Evolutionary conservation across 2,797 vertebrate species (phyloP).

Genomic region (Varecia variegata): DNA sequence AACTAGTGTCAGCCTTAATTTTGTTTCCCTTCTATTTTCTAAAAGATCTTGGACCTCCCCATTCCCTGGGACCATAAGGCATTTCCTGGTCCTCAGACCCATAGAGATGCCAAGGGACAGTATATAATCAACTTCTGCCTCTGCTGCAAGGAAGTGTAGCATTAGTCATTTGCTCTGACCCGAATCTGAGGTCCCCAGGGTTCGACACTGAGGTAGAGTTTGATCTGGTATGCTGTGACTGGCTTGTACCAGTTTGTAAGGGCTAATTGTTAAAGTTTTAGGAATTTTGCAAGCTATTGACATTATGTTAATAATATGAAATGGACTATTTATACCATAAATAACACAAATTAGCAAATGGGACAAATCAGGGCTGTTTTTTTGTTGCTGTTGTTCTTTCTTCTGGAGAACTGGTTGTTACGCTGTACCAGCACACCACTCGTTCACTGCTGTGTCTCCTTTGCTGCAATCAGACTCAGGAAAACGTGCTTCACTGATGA

Average conservation of each 20-base stretch:
- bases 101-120: neutral
- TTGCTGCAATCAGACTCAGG: neutral
- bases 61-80: neutral
- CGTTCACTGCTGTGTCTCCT: neutral
- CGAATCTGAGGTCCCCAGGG: neutral
- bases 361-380: neutral
- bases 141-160: neutral
- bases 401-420: neutral
- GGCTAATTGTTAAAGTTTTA: neutral
- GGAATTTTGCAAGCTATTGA: neutral
- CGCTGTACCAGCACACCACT: too few species aligned
- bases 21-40: slow-evolving; percentile 16
- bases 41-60: neutral
- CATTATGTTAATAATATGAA: neutral
- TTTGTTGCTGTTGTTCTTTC: neutral
- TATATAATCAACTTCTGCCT: neutral
- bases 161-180: neutral
- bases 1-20: neutral
- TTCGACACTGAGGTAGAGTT: neutral
- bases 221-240: neutral
- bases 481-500: neutral
- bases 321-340: neutral
- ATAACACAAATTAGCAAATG: neutral
- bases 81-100: neutral
- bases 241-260: neutral